phyloP scores from a whole-genome alignment of 2,113 vertebrate species.

The Oostethus manadensis region DNA sequence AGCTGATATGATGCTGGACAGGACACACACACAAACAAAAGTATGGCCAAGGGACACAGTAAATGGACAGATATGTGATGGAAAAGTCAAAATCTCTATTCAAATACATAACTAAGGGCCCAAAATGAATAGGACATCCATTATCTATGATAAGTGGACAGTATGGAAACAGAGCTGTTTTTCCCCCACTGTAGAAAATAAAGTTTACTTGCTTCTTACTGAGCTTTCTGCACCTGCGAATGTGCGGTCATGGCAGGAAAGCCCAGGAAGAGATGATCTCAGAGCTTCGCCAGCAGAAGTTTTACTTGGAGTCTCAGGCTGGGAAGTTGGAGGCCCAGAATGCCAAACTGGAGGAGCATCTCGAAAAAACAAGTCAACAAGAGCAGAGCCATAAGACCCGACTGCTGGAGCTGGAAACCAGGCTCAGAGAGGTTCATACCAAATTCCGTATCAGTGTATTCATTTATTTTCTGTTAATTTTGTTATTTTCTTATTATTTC shows the following conservation, averaged over 20 bases:
- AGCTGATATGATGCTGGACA: too few relatives aligned
- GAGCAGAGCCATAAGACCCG: conserved; percentile 91
- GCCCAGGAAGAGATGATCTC: conserved; percentile 99
- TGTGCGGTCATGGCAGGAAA: conserved; percentile 76
- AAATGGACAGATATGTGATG: too few relatives aligned
- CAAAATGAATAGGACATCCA: too few relatives aligned
- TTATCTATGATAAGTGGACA: too few relatives aligned
- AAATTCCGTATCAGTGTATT: neutral
- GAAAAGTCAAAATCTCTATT: too few relatives aligned
- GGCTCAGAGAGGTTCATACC: conserved; percentile 84
- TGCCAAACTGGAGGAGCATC: conserved; percentile 93
- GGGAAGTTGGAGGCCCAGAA: conserved; percentile 97
- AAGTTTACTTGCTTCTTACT: neutral
- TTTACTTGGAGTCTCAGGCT: conserved; percentile 96
- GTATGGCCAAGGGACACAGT: too few relatives aligned
- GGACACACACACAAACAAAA: too few relatives aligned
- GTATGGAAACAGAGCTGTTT: too few relatives aligned
- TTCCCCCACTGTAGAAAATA: neutral
- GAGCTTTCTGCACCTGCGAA: neutral
- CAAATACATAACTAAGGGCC: too few relatives aligned
- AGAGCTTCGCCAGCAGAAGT: conserved; percentile 97
- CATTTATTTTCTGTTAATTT: too few relatives aligned
- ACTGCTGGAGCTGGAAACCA: conserved; percentile 85
- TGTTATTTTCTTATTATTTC: too few relatives aligned
- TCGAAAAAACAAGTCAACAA: conserved; percentile 95